These are phyloP conservation scores for Molossus molossus DNA, from an alignment of 2,797 vertebrate genomes.

Conservation along the genomic window DNA sequence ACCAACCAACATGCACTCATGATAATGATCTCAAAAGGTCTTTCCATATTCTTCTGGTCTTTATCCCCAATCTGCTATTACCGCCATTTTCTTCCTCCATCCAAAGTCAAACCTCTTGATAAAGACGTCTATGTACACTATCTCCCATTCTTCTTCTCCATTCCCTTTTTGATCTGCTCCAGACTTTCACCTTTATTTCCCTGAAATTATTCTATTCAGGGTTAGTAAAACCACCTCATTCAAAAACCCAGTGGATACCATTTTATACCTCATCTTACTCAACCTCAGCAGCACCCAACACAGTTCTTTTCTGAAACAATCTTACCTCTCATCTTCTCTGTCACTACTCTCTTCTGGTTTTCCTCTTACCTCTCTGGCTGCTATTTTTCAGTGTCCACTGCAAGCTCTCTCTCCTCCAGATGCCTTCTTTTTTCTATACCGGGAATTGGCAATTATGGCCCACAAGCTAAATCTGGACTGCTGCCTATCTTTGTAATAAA, in stretches of 20 bases:
- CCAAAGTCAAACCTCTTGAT: slow-evolving; percentile 23
- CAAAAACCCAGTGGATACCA: background rate
- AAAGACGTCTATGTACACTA: background rate
- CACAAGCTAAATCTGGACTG: background rate
- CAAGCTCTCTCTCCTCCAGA: background rate
- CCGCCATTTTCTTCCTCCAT: background rate
- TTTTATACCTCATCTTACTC: background rate
- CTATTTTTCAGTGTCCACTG: background rate
- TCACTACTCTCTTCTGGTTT: background rate
- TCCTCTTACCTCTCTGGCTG: background rate
- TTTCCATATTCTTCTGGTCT: background rate
- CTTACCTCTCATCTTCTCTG: background rate
- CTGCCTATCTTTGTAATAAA: background rate
- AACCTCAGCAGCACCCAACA: background rate
- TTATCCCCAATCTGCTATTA: background rate
- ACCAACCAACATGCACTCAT: background rate
- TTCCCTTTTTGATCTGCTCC: background rate
- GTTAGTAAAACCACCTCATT: background rate
- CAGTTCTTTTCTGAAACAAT: background rate
- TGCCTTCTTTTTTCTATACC: background rate
- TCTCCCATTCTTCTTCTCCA: background rate
- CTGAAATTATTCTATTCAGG: slow-evolving; percentile 7
- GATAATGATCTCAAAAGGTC: background rate
- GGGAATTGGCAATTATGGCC: background rate
- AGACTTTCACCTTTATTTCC: slow-evolving; percentile 22